Evolutionary conservation across 2,113 vertebrate genomes (phyloP).

Genomic region (Callospermophilus lateralis): DNA sequence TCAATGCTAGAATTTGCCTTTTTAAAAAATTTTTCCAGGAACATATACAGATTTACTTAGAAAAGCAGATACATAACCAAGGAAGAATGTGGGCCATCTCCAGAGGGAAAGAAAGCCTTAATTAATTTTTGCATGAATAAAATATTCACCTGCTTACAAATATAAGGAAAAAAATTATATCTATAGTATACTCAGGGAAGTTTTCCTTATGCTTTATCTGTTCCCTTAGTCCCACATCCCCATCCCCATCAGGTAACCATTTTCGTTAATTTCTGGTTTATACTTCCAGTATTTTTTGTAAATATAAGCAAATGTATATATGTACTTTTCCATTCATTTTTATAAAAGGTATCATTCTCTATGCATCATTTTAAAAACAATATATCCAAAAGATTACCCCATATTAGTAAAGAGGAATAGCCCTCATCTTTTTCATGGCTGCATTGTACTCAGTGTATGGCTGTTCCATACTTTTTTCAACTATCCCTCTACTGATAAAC

Average conservation of each 20-base stretch:
- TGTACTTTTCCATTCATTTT: not conserved
- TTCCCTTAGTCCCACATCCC: too few relatives aligned
- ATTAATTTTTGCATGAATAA: not conserved
- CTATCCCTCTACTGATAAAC: not conserved
- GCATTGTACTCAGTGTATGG: not conserved
- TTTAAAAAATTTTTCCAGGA: not conserved
- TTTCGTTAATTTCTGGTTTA: not conserved
- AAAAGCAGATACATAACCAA: too few relatives aligned
- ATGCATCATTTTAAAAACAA: not conserved
- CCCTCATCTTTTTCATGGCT: not conserved
- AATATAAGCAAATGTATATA: not conserved
- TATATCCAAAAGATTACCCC: not conserved
- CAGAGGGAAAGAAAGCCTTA: too few relatives aligned
- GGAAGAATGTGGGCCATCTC: too few relatives aligned
- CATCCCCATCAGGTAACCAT: not conserved
- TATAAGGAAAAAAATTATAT: not conserved
- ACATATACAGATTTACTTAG: too few relatives aligned
- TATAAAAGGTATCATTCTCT: not conserved
- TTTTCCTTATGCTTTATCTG: not conserved
- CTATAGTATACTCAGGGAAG: not conserved
- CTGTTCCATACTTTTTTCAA: not conserved
- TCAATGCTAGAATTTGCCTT: not conserved
- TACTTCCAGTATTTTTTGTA: not conserved
- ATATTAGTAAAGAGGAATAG: not conserved
- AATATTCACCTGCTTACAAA: not conserved